phyloP scores from a whole-genome alignment of 2,797 vertebrate genomes.

The Myripristis murdjan region DNA sequence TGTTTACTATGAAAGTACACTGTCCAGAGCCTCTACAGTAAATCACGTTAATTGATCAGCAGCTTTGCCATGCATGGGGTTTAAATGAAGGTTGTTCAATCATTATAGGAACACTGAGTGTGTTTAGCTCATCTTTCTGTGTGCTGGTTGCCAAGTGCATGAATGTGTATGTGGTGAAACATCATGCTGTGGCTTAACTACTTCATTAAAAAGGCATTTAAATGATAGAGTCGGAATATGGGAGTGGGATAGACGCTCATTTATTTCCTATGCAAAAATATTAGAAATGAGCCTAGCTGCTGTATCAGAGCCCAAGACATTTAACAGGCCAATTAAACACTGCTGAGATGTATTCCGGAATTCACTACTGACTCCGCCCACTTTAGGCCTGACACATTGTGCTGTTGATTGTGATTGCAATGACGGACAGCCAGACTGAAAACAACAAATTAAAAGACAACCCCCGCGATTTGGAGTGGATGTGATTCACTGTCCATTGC shows the following conservation, averaged over 20 bases:
- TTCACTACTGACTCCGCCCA: background rate
- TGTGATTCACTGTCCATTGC: slow-evolving; percentile 51
- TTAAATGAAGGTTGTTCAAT: slow-evolving; percentile 84
- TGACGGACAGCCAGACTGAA: slow-evolving; percentile 13
- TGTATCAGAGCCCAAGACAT: slow-evolving; percentile 41
- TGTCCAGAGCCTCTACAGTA: slow-evolving; percentile 71
- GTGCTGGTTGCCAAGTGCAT: slow-evolving; percentile 71
- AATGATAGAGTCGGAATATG: slow-evolving; percentile 70
- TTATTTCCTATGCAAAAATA: slow-evolving; percentile 63
- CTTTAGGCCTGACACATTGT: slow-evolving; percentile 18
- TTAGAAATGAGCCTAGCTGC: slow-evolving; percentile 60
- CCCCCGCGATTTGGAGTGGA: background rate
- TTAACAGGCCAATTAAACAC: slow-evolving; percentile 40
- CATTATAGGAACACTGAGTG: slow-evolving; percentile 67
- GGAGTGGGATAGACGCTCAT: slow-evolving; percentile 49
- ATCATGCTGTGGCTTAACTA: slow-evolving; percentile 73
- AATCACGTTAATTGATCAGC: slow-evolving; percentile 83
- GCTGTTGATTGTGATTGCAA: slow-evolving; percentile 7
- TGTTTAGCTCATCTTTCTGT: slow-evolving; percentile 67
- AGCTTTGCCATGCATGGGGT: slow-evolving; percentile 72
- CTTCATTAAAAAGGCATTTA: slow-evolving; percentile 85
- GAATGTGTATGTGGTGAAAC: slow-evolving; percentile 63
- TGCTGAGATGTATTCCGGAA: slow-evolving; percentile 13
- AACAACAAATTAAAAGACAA: slow-evolving; percentile 32
- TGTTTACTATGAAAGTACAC: slow-evolving; percentile 59